A percentile compares a stretch with the other conserved stretches of the same genome.
phyloP scores from a whole-genome alignment of 23 tunicate genomes.

The Ciona savignyi region DNA sequence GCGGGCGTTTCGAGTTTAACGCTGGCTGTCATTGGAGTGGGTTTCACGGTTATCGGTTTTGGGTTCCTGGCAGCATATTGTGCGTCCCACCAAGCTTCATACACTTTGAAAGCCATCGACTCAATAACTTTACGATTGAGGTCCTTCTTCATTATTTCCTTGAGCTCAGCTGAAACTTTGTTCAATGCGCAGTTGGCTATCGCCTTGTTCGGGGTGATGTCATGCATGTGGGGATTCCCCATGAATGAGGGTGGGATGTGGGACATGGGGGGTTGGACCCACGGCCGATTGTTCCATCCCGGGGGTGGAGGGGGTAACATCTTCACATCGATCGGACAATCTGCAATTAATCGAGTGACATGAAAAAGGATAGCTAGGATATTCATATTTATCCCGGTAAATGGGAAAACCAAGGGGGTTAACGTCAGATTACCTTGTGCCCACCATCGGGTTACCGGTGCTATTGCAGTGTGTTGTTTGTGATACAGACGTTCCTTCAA shows the following conservation, averaged over 20 bases:
- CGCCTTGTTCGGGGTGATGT: constrained; percentile 1
- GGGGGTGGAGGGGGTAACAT: constrained; percentile 46
- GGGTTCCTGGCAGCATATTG: constrained; percentile 27
- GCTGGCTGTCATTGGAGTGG: constrained; percentile 2
- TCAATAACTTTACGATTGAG: constrained; percentile 72
- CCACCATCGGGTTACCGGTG: too few relatives aligned
- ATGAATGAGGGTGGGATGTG: too few relatives aligned
- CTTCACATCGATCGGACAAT: constrained; percentile 18
- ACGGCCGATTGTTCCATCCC: constrained; percentile 53
- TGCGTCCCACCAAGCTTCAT: constrained; percentile 83
- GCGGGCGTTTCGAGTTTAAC: constrained; percentile 8
- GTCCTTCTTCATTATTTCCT: constrained; percentile 58
- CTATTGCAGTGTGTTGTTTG: too few relatives aligned
- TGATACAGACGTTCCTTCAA: too few relatives aligned
- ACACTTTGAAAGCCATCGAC: constrained; percentile 66
- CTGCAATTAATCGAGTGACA: too few relatives aligned
- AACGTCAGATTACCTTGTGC: too few relatives aligned
- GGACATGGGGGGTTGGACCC: too few relatives aligned
- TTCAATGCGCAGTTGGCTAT: constrained; percentile 22
- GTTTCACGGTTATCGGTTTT: constrained; percentile 5
- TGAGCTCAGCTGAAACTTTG: constrained; percentile 37
- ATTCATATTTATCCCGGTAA: too few relatives aligned
- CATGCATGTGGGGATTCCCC: too few relatives aligned
- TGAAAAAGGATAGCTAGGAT: too few relatives aligned
- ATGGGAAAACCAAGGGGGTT: too few relatives aligned